These are phyloP conservation scores for Polypedilum vanderplanki DNA, from an alignment of 1,140 invertebrate genomes.

Conservation along the genomic window DNA sequence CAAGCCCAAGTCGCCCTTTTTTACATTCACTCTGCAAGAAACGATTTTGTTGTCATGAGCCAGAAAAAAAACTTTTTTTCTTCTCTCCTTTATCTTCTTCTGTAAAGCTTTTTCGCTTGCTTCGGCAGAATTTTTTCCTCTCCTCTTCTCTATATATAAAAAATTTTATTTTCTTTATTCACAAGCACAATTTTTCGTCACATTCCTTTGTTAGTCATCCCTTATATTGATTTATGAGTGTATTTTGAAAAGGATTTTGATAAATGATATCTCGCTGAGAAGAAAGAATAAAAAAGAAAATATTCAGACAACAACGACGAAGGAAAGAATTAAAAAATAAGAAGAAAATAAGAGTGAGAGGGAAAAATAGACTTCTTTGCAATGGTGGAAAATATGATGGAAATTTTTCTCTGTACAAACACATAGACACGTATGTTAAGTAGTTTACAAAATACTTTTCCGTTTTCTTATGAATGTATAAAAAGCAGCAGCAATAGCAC, in stretches of 20 bases:
- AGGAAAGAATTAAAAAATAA: neutral
- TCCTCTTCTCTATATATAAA: neutral
- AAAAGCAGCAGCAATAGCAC: too few relatives aligned
- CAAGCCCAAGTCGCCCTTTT: neutral
- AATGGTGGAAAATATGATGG: neutral
- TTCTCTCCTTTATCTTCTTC: neutral
- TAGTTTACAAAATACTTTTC: too few relatives aligned
- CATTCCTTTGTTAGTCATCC: conserved; percentile 27
- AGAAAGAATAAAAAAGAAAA: neutral
- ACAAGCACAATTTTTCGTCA: conserved; percentile 23
- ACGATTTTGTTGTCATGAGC: neutral
- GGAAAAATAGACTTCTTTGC: neutral
- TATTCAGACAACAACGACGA: neutral
- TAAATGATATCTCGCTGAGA: conserved; percentile 23
- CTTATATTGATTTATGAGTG: conserved; percentile 28
- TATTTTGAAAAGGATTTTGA: conserved; percentile 22
- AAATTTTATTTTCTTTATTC: neutral
- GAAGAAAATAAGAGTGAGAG: too few relatives aligned
- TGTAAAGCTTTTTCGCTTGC: conserved; percentile 2
- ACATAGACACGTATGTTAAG: neutral
- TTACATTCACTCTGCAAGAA: neutral
- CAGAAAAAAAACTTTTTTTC: neutral
- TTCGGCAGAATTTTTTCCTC: neutral
- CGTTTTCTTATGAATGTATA: too few relatives aligned
- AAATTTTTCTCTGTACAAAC: neutral